Base-by-base conservation (phyloP, 2,797 vertebrate genomes). In the Pagetopsis macropterus region DNA sequence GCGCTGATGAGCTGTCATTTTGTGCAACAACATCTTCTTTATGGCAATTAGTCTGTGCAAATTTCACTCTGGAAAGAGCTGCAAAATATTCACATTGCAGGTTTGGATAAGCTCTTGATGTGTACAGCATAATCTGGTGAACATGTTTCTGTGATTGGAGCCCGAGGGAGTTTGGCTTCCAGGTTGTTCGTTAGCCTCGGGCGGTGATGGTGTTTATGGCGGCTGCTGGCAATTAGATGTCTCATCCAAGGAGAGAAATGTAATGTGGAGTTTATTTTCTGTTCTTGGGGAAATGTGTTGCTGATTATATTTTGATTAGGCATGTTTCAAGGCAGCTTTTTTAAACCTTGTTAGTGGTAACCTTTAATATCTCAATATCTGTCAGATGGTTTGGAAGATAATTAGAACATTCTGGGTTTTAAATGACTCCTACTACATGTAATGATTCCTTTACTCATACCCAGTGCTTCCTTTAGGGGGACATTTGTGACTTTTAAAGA, bases 171-270 rank as follows among this genome's bases (percentile, higher is more conserved):
- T 57, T 72, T 61, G 49, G 64, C 52, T 33, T 67, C 31, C 51
- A 68, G 75, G 31, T 46, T 63, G 62, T 65, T 51, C n/a, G 31
- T 13, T 10, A 74, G 75, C 48, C 78, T 82, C 70, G 57, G 72
- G 41, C 44, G 69, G 48, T 86, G 49, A 58, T 61, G 61, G 27
- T 73, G 71, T 70, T 68, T 79, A 66, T 62, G 9, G 46, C 67
- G 84, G 81, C 43, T 63, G 50, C 33, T 48, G 57, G 43, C 50
- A 56, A 12, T 55, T n/a, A 43, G 37, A 45, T 13, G 21, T 56
- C 31, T 51, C 45, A 2, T 52, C 44, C 2, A 56, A 40, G 44
- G 45, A 15, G 27, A 46, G 66, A 74, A 17, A 57, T 41, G 5
- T 40, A 21, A 69, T 13, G 16, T 80, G 49, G 49, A 57, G 19